These are phyloP conservation scores for Propsilocerus akamusi DNA, from an alignment of 1,140 invertebrate genomes.

Conservation along the genomic window DNA sequence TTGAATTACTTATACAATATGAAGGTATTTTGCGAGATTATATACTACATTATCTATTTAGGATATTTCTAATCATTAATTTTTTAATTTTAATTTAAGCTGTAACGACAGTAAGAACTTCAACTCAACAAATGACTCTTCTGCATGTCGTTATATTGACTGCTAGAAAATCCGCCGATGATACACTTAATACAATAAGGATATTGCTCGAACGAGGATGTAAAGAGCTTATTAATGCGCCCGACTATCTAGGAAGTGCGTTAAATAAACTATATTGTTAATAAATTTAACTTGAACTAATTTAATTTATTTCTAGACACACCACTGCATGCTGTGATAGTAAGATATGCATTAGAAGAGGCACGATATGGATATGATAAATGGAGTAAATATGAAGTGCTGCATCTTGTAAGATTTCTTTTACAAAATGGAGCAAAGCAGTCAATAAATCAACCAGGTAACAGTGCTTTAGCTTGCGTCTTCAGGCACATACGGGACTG, in stretches of 20 bases:
- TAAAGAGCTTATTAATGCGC: conserved; percentile 49
- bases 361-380: conserved; percentile 44
- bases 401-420: conserved; percentile 41
- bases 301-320: too few species aligned
- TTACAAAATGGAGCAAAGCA: conserved; percentile 42
- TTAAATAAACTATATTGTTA: too few species aligned
- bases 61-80: too few species aligned
- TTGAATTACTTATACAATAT: conserved; percentile 40
- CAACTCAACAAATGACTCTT: conserved; percentile 54
- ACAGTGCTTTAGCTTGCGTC: conserved; percentile 50
- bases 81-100: too few species aligned
- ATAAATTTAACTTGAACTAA: too few species aligned
- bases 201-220: conserved; percentile 44
- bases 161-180: conserved; percentile 45
- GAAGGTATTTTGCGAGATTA: too few species aligned
- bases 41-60: too few species aligned
- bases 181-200: conserved; percentile 42
- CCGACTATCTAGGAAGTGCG: conserved; percentile 50
- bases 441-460: conserved; percentile 48
- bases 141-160: conserved; percentile 38
- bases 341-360: conserved; percentile 51
- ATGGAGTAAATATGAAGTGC: conserved; percentile 54
- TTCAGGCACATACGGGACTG: conserved; percentile 54
- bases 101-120: conserved; percentile 43
- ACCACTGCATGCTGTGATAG: conserved; percentile 42